Percentiles rank a stretch among this genome's conserved stretches.
Conservation (phyloP, 2,113 vertebrate genomes). For the Eclectus roratus region DNA sequence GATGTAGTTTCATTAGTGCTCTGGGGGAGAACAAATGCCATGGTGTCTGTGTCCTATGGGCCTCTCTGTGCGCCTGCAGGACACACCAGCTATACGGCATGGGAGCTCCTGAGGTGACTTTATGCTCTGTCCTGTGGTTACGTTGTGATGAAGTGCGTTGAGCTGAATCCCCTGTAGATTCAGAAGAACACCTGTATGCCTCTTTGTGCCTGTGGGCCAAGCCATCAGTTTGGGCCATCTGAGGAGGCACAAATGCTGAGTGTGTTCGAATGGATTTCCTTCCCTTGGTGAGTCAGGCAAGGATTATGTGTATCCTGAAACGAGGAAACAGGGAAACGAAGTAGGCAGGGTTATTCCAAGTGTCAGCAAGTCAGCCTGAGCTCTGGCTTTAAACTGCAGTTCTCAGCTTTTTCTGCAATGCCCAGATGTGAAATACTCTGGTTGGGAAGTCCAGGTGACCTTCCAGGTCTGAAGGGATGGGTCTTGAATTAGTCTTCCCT, state of each 20-base stretch:
- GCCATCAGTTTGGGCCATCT: neutral
- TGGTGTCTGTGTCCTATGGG: neutral
- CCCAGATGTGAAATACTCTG: neutral
- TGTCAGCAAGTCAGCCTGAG: neutral
- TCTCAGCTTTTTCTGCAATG: neutral
- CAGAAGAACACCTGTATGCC: neutral
- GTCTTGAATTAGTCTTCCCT: neutral
- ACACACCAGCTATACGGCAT: rapidly evolving
- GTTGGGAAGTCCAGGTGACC: neutral
- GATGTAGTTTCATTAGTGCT: neutral
- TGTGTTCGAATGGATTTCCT: neutral
- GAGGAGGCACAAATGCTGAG: neutral
- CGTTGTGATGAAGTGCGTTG: neutral
- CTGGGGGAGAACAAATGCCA: neutral
- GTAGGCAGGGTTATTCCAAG: neutral
- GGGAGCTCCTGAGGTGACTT: neutral
- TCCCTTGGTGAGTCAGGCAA: neutral
- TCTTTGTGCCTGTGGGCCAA: neutral
- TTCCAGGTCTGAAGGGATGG: neutral
- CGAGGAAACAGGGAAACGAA: neutral
- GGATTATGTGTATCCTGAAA: neutral
- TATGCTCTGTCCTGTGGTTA: neutral
- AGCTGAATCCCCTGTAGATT: neutral
- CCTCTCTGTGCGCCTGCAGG: neutral
- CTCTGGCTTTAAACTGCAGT: neutral